phyloP scores from a whole-genome alignment of 2,797 vertebrate species.

The Percopsis omiscomaycus region DNA sequence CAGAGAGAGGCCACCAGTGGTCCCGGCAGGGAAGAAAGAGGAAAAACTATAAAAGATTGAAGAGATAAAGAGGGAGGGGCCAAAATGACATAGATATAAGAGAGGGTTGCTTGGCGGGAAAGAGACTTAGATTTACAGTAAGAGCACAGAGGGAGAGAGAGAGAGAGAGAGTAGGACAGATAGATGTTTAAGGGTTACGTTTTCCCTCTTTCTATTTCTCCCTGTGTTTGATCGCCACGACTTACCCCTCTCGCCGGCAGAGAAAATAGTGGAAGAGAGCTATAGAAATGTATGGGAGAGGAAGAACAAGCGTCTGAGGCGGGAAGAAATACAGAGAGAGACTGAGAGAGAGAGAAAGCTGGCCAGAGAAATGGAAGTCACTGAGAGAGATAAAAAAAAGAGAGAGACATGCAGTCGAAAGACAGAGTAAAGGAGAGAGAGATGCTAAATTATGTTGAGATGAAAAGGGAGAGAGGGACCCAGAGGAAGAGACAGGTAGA shows the following conservation, averaged over 20 bases:
- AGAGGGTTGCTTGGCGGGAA: slow-evolving; percentile 36
- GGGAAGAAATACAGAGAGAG: not conserved
- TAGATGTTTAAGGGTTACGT: slow-evolving; percentile 44
- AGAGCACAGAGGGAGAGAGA: slow-evolving; percentile 16
- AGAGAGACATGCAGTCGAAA: slow-evolving; percentile 5
- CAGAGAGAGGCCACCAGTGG: slow-evolving; percentile 4
- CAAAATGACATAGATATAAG: slow-evolving; percentile 10
- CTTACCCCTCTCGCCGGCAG: slow-evolving; percentile 47
- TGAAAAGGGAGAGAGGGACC: slow-evolving; percentile 40
- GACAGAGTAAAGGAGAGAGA: slow-evolving; percentile 26
- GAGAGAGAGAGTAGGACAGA: slow-evolving; percentile 39
- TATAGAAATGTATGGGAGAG: slow-evolving; percentile 44
- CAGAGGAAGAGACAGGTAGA: slow-evolving; percentile 11
- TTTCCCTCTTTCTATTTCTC: slow-evolving; percentile 48
- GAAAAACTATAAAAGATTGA: not conserved
- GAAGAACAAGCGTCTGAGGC: slow-evolving; percentile 7
- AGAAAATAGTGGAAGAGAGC: slow-evolving; percentile 40
- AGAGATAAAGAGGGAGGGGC: not conserved
- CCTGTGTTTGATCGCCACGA: slow-evolving; percentile 65
- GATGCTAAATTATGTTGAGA: not conserved
- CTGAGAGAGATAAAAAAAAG: slow-evolving; percentile 23
- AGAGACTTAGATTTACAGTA: slow-evolving; percentile 30
- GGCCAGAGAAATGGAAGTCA: slow-evolving; percentile 21
- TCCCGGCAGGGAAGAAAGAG: slow-evolving; percentile 4
- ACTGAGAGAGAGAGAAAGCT: not conserved